These are phyloP conservation scores for Loris lydekkerianus DNA, from an alignment of 2,797 vertebrate species.

Conservation along the genomic window DNA sequence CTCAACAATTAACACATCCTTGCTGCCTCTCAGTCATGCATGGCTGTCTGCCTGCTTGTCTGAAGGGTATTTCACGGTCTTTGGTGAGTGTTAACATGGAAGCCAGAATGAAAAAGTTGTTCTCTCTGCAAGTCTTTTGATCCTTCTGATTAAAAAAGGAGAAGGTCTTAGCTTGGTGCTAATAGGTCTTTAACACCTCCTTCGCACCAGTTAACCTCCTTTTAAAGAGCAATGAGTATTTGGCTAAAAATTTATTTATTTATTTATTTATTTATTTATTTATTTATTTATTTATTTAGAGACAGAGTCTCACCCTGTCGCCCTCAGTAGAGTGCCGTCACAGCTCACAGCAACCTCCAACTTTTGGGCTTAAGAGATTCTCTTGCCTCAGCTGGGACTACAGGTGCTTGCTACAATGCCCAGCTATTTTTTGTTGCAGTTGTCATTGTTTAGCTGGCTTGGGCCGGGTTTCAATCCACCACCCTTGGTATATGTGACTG, in stretches of 20 bases:
- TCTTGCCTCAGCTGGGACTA: too few relatives aligned
- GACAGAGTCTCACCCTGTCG: too few relatives aligned
- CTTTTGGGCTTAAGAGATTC: too few relatives aligned
- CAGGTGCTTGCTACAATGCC: too few relatives aligned
- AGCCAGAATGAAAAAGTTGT: neutral
- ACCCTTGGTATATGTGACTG: too few relatives aligned
- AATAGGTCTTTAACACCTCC: conserved; percentile 1
- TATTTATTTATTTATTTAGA: too few relatives aligned
- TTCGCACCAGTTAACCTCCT: neutral
- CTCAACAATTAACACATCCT: neutral
- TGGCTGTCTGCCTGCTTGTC: neutral
- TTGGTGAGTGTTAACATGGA: neutral
- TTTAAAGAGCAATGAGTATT: neutral
- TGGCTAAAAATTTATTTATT: neutral
- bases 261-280: too few relatives aligned
- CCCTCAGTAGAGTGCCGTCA: too few relatives aligned
- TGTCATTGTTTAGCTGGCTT: too few relatives aligned
- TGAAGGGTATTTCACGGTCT: neutral
- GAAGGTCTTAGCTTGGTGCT: neutral
- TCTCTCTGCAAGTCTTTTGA: conserved; percentile 16
- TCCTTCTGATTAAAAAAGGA: neutral
- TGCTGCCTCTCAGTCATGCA: neutral
- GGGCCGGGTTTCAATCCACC: too few relatives aligned
- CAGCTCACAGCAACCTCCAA: too few relatives aligned
- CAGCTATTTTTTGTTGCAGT: too few relatives aligned